Evolutionary conservation across 2,113 vertebrate genomes (phyloP).

Genomic region (Nycticebus coucang): DNA sequence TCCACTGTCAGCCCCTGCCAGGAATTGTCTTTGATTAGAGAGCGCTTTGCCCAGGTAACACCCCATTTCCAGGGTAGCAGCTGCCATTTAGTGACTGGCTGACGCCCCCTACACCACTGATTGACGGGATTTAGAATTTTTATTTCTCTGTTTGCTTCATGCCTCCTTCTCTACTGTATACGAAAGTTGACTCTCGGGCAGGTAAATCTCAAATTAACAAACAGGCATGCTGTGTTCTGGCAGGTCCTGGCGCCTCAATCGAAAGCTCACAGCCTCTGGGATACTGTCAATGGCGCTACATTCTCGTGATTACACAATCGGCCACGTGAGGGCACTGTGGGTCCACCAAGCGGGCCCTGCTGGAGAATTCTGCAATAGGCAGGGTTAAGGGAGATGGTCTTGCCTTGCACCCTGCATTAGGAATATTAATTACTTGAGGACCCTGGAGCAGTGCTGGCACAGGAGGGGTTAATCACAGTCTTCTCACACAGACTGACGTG

Average conservation of each 20-base stretch:
- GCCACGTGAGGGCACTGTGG: conserved; percentile 38
- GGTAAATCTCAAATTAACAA: not conserved
- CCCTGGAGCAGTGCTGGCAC: not conserved
- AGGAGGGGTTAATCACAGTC: not conserved
- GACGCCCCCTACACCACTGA: not conserved
- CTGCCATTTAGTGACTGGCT: not conserved
- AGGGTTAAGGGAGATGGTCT: not conserved
- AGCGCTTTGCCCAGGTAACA: not conserved
- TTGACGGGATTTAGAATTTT: not conserved
- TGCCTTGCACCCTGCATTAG: accelerated
- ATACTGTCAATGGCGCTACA: accelerated
- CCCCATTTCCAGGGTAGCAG: too few species aligned
- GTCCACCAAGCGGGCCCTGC: accelerated
- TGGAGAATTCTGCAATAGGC: accelerated
- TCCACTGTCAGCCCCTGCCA: accelerated
- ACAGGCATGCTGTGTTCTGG: not conserved
- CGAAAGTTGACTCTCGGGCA: not conserved
- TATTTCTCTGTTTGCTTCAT: not conserved
- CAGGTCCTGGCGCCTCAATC: accelerated
- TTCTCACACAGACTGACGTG: accelerated
- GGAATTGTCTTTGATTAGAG: not conserved
- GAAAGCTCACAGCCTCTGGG: accelerated
- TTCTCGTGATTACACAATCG: accelerated
- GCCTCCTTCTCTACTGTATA: not conserved
- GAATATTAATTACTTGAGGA: not conserved